phyloP scores from a whole-genome alignment of 2,797 vertebrate species.

The Pseudochaenichthys georgianus region DNA sequence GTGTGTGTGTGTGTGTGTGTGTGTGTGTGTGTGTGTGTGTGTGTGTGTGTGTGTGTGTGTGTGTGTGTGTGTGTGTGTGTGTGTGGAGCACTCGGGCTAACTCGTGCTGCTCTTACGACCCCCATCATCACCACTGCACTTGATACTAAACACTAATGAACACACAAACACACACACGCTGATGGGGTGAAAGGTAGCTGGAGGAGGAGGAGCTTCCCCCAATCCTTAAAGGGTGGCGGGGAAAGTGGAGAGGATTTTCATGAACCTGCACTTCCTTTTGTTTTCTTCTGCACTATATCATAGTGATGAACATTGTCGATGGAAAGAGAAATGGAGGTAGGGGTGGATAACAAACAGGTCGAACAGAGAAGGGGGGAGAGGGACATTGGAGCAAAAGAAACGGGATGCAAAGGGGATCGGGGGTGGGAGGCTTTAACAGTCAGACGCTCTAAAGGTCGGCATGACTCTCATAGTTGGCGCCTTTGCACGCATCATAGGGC shows the following conservation, averaged over 20 bases:
- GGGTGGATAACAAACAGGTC: slow-evolving; percentile 6
- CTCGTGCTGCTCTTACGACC: slow-evolving; percentile 39
- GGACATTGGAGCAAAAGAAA: slow-evolving; percentile 9
- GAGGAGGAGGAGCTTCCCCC: slow-evolving; percentile 8
- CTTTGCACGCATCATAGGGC: slow-evolving; percentile 65
- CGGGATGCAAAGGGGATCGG: not conserved
- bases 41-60: slow-evolving; percentile 61
- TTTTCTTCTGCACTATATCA: slow-evolving; percentile 30
- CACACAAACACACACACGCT: slow-evolving; percentile 20
- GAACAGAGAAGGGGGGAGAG: not conserved
- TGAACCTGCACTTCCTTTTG: slow-evolving; percentile 40
- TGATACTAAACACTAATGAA: slow-evolving; percentile 49
- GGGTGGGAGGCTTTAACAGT: slow-evolving; percentile 33
- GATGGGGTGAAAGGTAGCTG: slow-evolving; percentile 40
- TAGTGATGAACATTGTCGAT: slow-evolving; percentile 37
- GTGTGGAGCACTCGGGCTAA: too few relatives aligned
- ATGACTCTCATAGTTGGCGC: slow-evolving; percentile 47
- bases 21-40: too few relatives aligned
- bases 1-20: too few relatives aligned
- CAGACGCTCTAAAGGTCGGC: slow-evolving; percentile 54
- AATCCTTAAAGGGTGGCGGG: not conserved
- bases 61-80: slow-evolving; percentile 27
- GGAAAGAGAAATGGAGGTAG: slow-evolving; percentile 15
- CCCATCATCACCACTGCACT: slow-evolving; percentile 54
- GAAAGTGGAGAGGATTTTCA: slow-evolving; percentile 2